These are phyloP conservation scores for Esox lucius DNA, from an alignment of 2,797 vertebrate species.

Conservation along the genomic window DNA sequence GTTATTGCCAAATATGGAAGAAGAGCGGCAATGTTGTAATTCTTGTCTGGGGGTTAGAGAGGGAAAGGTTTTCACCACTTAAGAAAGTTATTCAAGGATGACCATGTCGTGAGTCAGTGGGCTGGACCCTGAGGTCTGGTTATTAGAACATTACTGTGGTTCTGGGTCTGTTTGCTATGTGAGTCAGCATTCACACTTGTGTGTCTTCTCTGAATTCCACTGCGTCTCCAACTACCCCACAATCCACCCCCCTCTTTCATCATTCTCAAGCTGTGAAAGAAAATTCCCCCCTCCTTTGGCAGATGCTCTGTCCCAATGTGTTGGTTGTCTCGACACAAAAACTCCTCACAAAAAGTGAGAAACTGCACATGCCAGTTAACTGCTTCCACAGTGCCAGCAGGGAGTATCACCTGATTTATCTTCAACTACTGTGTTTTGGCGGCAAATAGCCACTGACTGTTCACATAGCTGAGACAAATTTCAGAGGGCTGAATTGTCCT, in stretches of 20 bases:
- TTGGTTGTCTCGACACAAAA: slow-evolving; percentile 6
- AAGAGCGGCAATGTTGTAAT: slow-evolving; percentile 23
- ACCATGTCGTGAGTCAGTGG: slow-evolving; percentile 33
- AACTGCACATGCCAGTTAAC: slow-evolving; percentile 7
- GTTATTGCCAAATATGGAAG: slow-evolving; percentile 38
- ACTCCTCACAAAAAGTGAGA: neutral
- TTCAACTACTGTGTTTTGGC: slow-evolving; percentile 6
- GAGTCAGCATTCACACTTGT: slow-evolving; percentile 32
- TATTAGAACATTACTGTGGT: slow-evolving; percentile 1
- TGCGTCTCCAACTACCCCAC: neutral
- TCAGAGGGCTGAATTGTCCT: neutral
- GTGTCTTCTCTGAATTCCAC: slow-evolving; percentile 18
- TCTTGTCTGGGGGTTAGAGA: neutral
- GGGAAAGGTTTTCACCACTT: neutral
- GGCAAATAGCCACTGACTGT: neutral
- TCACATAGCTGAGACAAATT: slow-evolving; percentile 1
- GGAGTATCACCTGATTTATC: neutral
- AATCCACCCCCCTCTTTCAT: slow-evolving; percentile 1
- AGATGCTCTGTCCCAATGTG: neutral
- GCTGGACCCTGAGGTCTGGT: slow-evolving; percentile 8
- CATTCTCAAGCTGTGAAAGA: slow-evolving; percentile 17
- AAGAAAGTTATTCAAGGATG: slow-evolving; percentile 31
- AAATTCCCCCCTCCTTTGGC: neutral
- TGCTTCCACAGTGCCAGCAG: neutral
- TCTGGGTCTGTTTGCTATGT: slow-evolving; percentile 17